Conservation (phyloP, 1,140 invertebrate species). For the Macrocentrus cingulum region DNA sequence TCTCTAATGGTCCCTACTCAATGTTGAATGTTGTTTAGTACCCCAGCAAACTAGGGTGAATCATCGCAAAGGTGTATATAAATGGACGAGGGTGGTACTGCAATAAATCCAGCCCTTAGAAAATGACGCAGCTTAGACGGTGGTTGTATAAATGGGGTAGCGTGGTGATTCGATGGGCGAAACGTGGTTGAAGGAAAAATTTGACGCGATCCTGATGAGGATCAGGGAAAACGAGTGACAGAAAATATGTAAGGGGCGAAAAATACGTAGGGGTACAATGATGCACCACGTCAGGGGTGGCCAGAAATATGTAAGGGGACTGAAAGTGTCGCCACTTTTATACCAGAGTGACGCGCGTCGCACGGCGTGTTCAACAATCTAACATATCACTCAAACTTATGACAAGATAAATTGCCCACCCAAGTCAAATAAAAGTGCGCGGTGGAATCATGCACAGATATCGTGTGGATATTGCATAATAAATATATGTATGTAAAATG, state of each 20-base stretch:
- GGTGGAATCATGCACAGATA: too few species aligned
- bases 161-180: slow-evolving; percentile 15
- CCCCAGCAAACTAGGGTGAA: neutral
- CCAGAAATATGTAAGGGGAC: too few species aligned
- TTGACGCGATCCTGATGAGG: slow-evolving; percentile 9
- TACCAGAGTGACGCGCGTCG: too few species aligned
- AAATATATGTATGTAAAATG: too few species aligned
- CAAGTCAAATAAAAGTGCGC: too few species aligned
- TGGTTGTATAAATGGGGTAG: neutral
- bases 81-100: neutral
- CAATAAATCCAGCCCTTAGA: slow-evolving; percentile 24
- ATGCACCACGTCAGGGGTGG: too few species aligned
- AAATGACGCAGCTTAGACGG: neutral
- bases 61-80: neutral
- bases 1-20: neutral
- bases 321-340: too few species aligned
- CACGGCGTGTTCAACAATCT: too few species aligned
- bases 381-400: too few species aligned
- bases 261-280: neutral
- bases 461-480: too few species aligned
- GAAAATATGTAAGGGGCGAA: slow-evolving; percentile 7
- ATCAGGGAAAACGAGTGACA: neutral
- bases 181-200: slow-evolving; percentile 13
- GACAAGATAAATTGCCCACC: too few species aligned
- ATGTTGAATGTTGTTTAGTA: slow-evolving; percentile 2